Percentiles rank a stretch among this genome's conserved stretches.
Conservation (phyloP, 2,797 vertebrate genomes). For the Podarcis lilfordi region DNA sequence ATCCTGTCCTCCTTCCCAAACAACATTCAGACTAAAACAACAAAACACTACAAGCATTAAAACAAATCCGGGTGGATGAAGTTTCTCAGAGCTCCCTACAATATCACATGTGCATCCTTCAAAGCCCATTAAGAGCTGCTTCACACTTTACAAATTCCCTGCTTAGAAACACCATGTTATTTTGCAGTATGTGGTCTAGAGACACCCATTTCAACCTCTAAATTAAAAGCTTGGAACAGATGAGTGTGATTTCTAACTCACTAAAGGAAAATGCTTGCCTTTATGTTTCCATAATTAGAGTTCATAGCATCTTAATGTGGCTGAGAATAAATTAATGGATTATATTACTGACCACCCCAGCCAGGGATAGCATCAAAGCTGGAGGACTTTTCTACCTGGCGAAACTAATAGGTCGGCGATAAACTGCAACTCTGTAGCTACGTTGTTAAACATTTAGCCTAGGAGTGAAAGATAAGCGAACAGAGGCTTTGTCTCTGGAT, state of each 20-base stretch:
- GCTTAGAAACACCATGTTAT: not conserved
- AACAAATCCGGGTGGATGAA: too few relatives aligned
- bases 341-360: constrained; percentile 65
- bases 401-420: constrained; percentile 69
- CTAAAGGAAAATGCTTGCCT: constrained; percentile 28
- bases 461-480: constrained; percentile 76
- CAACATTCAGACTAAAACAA: too few relatives aligned
- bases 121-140: not conserved
- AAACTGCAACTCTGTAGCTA: constrained; percentile 62
- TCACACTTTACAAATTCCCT: too few relatives aligned
- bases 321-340: constrained; percentile 63
- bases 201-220: not conserved
- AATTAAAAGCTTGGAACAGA: not conserved
- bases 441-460: constrained; percentile 74
- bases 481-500: constrained; percentile 72
- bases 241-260: constrained; percentile 54
- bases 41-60: too few relatives aligned
- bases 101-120: too few relatives aligned
- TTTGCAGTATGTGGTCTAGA: not conserved
- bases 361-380: constrained; percentile 60
- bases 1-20: too few relatives aligned
- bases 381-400: constrained; percentile 43
- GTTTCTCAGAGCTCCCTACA: too few relatives aligned
- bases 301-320: constrained; percentile 68
- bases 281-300: constrained; percentile 64